Conservation (phyloP, 2,797 vertebrate species). For the Anas flavirostris region DNA sequence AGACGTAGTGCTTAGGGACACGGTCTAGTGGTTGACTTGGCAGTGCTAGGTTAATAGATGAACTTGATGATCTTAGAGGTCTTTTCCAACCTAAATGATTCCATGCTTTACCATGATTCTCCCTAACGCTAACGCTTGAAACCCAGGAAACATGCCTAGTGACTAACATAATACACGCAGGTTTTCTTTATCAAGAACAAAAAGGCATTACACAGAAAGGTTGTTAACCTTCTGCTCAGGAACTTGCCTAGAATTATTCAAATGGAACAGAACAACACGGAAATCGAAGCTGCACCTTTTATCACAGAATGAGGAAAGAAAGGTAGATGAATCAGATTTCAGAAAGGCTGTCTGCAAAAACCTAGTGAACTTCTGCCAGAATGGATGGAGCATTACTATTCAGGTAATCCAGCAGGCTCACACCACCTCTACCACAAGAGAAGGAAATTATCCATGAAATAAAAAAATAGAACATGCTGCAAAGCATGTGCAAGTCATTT, state of each 20-base stretch:
- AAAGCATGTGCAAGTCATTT: background rate
- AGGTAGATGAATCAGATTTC: background rate
- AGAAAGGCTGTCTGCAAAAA: background rate
- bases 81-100: no score
- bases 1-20: no score
- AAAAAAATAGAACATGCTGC: background rate
- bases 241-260: background rate
- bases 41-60: no score
- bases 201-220: background rate
- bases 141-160: background rate
- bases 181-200: background rate
- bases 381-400: background rate
- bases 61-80: no score
- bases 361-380: background rate
- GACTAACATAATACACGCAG: background rate
- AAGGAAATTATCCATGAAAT: background rate
- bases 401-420: background rate
- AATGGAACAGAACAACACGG: background rate
- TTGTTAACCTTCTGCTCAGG: background rate
- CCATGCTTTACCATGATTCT: background rate
- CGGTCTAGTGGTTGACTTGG: no score
- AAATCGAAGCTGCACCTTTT: accelerated
- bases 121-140: background rate
- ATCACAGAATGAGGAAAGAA: background rate
- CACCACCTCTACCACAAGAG: background rate